Percentiles rank a stretch among this genome's conserved stretches.
phyloP scores from a whole-genome alignment of 2,113 vertebrate species.

The Epinephelus moara region DNA sequence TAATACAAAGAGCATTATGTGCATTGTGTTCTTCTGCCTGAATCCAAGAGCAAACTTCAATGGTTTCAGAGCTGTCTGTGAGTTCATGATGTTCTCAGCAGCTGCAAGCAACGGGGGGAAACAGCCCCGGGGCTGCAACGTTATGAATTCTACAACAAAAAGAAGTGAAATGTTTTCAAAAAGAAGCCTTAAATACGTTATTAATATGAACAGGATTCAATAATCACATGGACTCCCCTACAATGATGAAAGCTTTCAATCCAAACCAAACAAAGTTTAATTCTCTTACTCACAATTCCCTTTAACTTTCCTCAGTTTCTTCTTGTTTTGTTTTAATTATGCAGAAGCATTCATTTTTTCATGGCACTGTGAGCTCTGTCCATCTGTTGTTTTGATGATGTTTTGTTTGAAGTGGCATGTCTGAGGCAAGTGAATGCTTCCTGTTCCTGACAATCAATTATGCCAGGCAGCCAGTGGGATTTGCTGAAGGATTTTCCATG shows the following conservation, averaged over 20 bases:
- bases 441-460: conserved; percentile 19
- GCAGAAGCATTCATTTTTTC: neutral
- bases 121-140: neutral
- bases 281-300: neutral
- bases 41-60: neutral
- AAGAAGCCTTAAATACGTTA: neutral
- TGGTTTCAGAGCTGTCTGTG: neutral
- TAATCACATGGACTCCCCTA: neutral
- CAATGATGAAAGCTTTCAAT: neutral
- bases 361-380: neutral
- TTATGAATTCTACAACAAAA: neutral
- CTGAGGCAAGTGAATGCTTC: conserved; percentile 7
- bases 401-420: conserved; percentile 44
- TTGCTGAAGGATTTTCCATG: conserved; percentile 8
- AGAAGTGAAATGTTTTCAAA: neutral
- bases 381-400: conserved; percentile 34
- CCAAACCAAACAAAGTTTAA: neutral
- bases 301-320: neutral
- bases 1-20: neutral
- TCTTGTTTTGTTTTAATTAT: conserved; percentile 14
- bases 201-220: neutral
- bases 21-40: neutral
- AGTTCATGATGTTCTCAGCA: neutral
- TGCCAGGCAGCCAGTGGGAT: neutral
- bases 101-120: neutral